A percentile compares a stretch with the other conserved stretches of the same genome.
These are phyloP conservation scores for Xiphydria camelus DNA, from an alignment of 2,888 invertebrate species.

Conservation along the genomic window DNA sequence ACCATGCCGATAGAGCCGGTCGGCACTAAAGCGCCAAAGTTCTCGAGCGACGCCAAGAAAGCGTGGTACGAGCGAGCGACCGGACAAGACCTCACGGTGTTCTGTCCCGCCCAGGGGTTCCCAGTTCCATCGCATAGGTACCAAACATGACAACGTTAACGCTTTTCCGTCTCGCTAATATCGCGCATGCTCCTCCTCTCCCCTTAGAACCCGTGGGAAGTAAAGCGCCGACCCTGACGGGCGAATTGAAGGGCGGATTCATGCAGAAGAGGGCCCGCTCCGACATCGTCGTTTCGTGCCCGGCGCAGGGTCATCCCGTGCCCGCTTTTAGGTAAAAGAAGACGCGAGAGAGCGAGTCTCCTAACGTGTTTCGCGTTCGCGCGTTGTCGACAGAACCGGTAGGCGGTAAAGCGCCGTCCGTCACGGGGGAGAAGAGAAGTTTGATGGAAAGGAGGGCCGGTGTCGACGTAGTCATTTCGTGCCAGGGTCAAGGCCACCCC, in stretches of 20 bases:
- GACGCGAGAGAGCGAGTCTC: no score
- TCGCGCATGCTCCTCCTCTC: slow-evolving; percentile 3
- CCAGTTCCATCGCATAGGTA: slow-evolving; percentile 68
- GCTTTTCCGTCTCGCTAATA: slow-evolving; percentile 4
- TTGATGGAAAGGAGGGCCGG: slow-evolving; percentile 56
- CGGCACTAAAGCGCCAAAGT: slow-evolving; percentile 62
- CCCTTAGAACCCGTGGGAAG: slow-evolving; percentile 64
- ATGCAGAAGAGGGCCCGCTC: slow-evolving; percentile 41
- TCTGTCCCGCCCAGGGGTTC: slow-evolving; percentile 73
- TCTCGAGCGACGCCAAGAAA: slow-evolving; percentile 60
- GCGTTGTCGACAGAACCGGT: slow-evolving; percentile 59
- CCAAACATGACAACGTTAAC: slow-evolving; percentile 22
- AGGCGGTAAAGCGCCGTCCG: slow-evolving; percentile 62
- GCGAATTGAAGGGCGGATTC: slow-evolving; percentile 48
- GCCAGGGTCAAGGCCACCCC: slow-evolving; percentile 71
- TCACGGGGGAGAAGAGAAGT: slow-evolving; percentile 60
- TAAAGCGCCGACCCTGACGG: slow-evolving; percentile 63
- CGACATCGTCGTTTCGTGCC: slow-evolving; percentile 67
- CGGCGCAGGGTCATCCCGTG: slow-evolving; percentile 72
- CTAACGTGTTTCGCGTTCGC: slow-evolving; percentile 8
- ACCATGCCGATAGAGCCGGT: slow-evolving; percentile 69
- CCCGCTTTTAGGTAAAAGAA: slow-evolving; percentile 63
- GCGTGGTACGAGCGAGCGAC: slow-evolving; percentile 69
- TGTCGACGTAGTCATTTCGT: slow-evolving; percentile 60
- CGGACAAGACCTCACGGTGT: slow-evolving; percentile 68